Evolutionary conservation across 2,888 invertebrate species (phyloP), one percentile per base, ranked within the genome.

Genomic region (Sthenelais limicola): DNA sequence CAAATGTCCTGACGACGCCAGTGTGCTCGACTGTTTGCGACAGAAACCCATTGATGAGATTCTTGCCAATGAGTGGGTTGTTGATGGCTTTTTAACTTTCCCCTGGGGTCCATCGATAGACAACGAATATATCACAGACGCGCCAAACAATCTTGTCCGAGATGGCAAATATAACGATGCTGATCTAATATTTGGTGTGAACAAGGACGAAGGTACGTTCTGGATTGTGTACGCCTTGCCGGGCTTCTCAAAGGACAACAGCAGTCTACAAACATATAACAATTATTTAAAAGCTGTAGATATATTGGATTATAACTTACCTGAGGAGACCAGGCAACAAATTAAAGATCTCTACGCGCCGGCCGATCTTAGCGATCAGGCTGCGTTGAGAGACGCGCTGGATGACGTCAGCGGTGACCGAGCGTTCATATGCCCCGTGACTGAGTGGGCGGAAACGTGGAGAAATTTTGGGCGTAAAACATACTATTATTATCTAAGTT

Each of bases 351-450:
- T 96, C 86, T 96, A 96, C 88, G 95, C 94, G 15, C 58, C 62
- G 5, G 93, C 94, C 77, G 94, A 95, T 88, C 93, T 94, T 0
- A 90, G 93, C 67, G 92, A 92, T 83, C 18, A 32, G 47, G 58
- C 43, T 9, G 74, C 73, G 0, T 94, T 95, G 88, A 91, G 95
- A 58, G 93, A 95, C 85, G 92, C 94, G 28, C 89, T 95, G 71
- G 95, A 95, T 86, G 94, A 95, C 87, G 94, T 96, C 91, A 94
- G 96, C 49, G 96, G 96, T 24, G 97, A 97, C 86, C 94, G 94
- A 83, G 95, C 95, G 85, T 96, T 96, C 88, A 95, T 95, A 32
- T 97, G 97, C 89, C 80, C 80, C 21, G 94, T 94, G 85, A 95
- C 96, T 68, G 95, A 96, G 87, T 93, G 96, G 87, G 94, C 96